Percentiles rank a stretch among this genome's conserved stretches.
Conservation (phyloP, 2,888 invertebrate species). For the Oxytorus armatus region DNA sequence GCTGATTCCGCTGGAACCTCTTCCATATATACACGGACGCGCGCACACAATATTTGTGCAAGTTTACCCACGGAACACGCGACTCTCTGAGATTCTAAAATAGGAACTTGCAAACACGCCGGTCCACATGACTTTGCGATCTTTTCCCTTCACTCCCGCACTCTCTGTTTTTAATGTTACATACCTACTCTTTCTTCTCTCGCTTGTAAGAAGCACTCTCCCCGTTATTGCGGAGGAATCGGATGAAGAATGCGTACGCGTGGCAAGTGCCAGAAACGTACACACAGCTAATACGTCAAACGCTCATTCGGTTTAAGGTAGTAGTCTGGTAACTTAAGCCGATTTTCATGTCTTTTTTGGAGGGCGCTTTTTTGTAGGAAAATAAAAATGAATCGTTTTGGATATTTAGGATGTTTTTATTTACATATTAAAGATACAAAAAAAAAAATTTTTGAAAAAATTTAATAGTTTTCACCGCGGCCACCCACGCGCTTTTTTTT, state of each 20-base stretch:
- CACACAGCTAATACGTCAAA: neutral
- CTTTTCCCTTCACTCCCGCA: slow-evolving; percentile 13
- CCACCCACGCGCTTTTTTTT: no score
- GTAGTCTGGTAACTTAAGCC: no score
- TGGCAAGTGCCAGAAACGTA: neutral
- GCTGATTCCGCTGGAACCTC: slow-evolving; percentile 35
- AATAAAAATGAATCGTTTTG: no score
- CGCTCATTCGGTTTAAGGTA: neutral
- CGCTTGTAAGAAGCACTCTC: neutral
- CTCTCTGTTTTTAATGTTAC: slow-evolving; percentile 16
- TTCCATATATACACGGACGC: no score
- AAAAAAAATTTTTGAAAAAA: no score
- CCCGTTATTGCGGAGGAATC: neutral
- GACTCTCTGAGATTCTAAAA: slow-evolving; percentile 36
- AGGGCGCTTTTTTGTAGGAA: no score
- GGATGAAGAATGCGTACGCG: neutral
- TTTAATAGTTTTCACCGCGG: no score
- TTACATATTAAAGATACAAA: no score
- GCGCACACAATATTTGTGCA: slow-evolving; percentile 45
- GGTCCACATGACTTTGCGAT: slow-evolving; percentile 20
- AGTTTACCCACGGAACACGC: slow-evolving; percentile 42
- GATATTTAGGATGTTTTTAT: no score
- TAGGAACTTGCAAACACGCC: slow-evolving; percentile 13
- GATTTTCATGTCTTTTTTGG: no score
- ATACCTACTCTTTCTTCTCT: slow-evolving; percentile 30